phyloP scores from a whole-genome alignment of 2,113 vertebrate genomes.

The human region GRCh38 chr5:45688501-45689000 shows the following conservation, averaged over 20 bases:
- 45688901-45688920: background rate
- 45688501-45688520: background rate
- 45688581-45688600: background rate
- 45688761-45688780: background rate
- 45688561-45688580: background rate
- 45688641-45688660: conserved; percentile 4
- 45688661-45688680: background rate
- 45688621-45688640: background rate
- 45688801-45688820: background rate
- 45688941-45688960: background rate
- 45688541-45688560: background rate
- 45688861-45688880: background rate
- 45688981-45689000: background rate
- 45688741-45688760: background rate
- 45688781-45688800: background rate
- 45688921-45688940: background rate
- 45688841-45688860: background rate
- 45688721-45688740: background rate
- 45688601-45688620: background rate
- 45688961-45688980: background rate
- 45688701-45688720: background rate
- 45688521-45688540: background rate
- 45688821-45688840: background rate
- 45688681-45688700: background rate
- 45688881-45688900: background rate